Percentiles rank a stretch among this genome's conserved stretches.
phyloP scores from a whole-genome alignment of 1,140 invertebrate species.

The Drosophila carrolli region DNA sequence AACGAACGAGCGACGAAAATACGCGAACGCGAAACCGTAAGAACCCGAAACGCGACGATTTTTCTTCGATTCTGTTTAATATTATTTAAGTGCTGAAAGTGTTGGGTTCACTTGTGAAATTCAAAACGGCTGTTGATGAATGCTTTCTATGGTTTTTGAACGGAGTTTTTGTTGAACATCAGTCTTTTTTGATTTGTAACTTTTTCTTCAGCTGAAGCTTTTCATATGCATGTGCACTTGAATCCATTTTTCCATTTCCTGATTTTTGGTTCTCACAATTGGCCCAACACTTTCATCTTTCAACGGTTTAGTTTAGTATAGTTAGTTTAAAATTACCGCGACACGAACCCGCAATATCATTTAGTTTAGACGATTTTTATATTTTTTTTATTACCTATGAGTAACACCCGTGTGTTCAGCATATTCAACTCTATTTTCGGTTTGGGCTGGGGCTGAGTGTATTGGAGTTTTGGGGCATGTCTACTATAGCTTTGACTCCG shows the following conservation, averaged over 20 bases:
- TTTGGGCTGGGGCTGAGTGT: slow-evolving; percentile 33
- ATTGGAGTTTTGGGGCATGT: slow-evolving; percentile 16
- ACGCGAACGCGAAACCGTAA: slow-evolving; percentile 84
- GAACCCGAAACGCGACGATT: slow-evolving; percentile 79
- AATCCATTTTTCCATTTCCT: slow-evolving; percentile 17
- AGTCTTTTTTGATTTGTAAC: slow-evolving; percentile 58
- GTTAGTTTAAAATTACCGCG: slow-evolving; percentile 51
- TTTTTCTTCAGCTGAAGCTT: slow-evolving; percentile 41
- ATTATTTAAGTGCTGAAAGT: slow-evolving; percentile 46
- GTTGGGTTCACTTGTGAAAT: slow-evolving; percentile 56
- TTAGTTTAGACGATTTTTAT: slow-evolving; percentile 39
- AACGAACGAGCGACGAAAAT: slow-evolving; percentile 81
- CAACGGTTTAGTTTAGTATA: slow-evolving; percentile 19
- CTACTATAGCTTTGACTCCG: slow-evolving; percentile 62
- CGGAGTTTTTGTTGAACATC: slow-evolving; percentile 65
- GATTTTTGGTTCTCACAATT: slow-evolving; percentile 48
- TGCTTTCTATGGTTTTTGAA: slow-evolving; percentile 43
- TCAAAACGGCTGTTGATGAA: slow-evolving; percentile 31
- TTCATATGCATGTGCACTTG: slow-evolving; percentile 5
- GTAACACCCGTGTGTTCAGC: slow-evolving; percentile 33
- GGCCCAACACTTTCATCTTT: slow-evolving; percentile 48
- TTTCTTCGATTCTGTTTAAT: slow-evolving; percentile 27
- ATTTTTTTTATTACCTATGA: slow-evolving; percentile 17
- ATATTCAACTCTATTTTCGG: slow-evolving; percentile 25
- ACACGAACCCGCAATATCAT: slow-evolving; percentile 64